phyloP scores from a whole-genome alignment of 2,113 vertebrate species.

The Chloebia gouldiae region DNA sequence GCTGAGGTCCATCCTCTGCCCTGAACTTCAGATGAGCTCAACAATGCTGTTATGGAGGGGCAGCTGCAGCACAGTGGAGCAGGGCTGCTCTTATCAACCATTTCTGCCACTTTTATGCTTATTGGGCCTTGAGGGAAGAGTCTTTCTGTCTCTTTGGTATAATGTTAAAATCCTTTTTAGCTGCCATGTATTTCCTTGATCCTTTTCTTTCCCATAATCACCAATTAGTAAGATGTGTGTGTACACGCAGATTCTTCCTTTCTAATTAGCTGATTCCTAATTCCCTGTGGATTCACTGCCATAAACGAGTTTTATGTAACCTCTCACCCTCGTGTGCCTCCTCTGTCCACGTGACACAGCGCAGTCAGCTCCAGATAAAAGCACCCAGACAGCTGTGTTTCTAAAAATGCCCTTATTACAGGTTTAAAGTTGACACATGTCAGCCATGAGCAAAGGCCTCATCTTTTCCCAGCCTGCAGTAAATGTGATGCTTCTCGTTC shows the following conservation, averaged over 20 bases:
- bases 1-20: background rate
- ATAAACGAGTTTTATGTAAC: slow-evolving; percentile 8
- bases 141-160: background rate
- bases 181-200: background rate
- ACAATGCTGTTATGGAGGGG: background rate
- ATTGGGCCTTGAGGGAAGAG: background rate
- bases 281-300: background rate
- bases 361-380: background rate
- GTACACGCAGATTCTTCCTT: background rate
- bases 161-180: background rate
- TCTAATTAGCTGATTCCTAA: slow-evolving; percentile 18
- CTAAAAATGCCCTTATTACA: slow-evolving; percentile 6
- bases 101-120: background rate
- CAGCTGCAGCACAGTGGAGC: background rate
- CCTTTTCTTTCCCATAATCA: background rate
- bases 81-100: background rate
- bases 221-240: background rate
- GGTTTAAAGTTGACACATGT: slow-evolving; percentile 9
- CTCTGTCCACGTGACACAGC: background rate
- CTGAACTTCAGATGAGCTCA: background rate
- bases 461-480: background rate
- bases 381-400: background rate
- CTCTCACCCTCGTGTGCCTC: background rate
- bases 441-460: background rate
- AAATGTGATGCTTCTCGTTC: background rate